Evolutionary conservation across 2,797 vertebrate genomes (phyloP), one percentile per base, ranked within the genome.

Genomic region (Melanotaenia maccullochi): DNA sequence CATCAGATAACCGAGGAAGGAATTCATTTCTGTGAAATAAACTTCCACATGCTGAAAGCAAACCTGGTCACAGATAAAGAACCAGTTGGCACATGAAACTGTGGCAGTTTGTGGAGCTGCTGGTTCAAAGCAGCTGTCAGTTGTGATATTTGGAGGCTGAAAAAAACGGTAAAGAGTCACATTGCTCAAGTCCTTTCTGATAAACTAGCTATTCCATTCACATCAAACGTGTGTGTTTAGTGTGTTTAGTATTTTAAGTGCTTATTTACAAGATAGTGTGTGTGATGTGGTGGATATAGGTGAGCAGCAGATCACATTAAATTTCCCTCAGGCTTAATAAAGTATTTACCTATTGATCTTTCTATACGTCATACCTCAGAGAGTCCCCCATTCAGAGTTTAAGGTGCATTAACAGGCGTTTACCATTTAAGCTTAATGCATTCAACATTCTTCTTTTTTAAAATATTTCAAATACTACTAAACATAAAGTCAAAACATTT

Each of bases 111-210:
- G 82, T 12, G 44, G 14, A 40, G 16, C 52, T 32, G 36, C 28
- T 16, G 47, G 35, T 55, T 20, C 65, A 59, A 76, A 67, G 60
- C 73, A 54, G 68, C 52, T 54, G 69, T 52, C 71, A 79, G 73
- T 78, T 65, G 0, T 59, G 75, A 35, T 7, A 7, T 35, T 35
- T 6, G 33, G 33, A 35, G 33, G 6, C 3, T 28, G 28, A 28
- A 28, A 54, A 25, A 83, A 76, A 59, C 70, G 73, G 75, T 64
- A 75, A 40, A 65, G 55, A n/a, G 60, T 67, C 72, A 72, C 7
- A 3, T 3, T 30, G 18, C 54, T 70, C 1, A 12, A 35, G n/a
- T 61, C 40, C n/a, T 20, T 60, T 56, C 14, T 4, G 63, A 60
- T 20, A 30, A 24, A 42, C 38, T 32, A 32, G 6, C 35, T n/a